Base-by-base conservation (phyloP, 2,797 vertebrate genomes). In the Anisognathus igniventris region DNA sequence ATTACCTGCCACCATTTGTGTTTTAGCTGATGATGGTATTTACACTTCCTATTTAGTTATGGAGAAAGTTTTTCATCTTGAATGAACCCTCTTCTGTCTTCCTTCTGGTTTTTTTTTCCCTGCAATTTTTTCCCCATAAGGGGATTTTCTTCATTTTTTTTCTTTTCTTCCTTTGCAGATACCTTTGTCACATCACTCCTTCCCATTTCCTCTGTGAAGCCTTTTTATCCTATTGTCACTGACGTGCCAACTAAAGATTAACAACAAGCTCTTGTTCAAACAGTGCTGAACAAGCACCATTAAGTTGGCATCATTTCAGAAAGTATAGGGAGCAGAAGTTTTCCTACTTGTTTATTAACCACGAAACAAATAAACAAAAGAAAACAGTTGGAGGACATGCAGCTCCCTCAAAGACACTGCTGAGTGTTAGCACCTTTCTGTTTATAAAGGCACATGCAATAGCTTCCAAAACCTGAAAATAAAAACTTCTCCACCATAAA, bases 201-300 rank as follows among this genome's bases (percentile, higher is more conserved):
- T 72, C 25, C 40, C 7, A 0, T 80, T 94, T 95, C 64, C 77
- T 90, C 72, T 74, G 88, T 95, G 71, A 81, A 92, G 88, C 17
- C 10, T n/a, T 84, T 74, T 31, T 39, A 66, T 30, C 6, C 47
- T 45, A 15, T 51, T 78, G 60, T 47, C 87, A 94, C 70, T 21
- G 14, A 44, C 6, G 40, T 76, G 73, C 31, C 62, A 93, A 47
- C 37, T 58, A 64, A 65, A 97, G 77, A 97, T 18, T 87, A 81
- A 81, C 73, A 93, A 78, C 58, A 85, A 86, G 27, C 57, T 89
- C 94, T 94, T 84, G 31, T 82, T 96, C 85, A 86, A 81, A 72
- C 44, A 72, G 54, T 31, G 81, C 86, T 86, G 88, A 88, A 82
- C 33, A 91, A 81, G 56, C 47, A 70, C 50, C 47, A 57, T 37